phyloP scores from a whole-genome alignment of 2,113 vertebrate species.

The Elgaria multicarinata region DNA sequence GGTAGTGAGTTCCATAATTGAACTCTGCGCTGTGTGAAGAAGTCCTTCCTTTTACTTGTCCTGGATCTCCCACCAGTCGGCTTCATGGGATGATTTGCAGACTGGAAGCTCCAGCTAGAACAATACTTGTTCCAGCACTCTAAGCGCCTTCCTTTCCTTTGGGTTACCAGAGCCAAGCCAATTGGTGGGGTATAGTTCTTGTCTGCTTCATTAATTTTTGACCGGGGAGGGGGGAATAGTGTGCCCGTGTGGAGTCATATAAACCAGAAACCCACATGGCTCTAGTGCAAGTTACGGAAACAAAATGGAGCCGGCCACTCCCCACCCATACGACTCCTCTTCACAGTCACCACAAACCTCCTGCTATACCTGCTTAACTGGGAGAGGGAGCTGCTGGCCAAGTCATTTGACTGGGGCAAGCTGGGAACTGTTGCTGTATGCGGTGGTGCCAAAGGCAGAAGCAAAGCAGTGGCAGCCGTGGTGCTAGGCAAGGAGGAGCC shows the following conservation, averaged over 20 bases:
- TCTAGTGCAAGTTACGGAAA: background rate
- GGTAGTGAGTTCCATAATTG: no score
- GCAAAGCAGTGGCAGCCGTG: conserved; percentile 77
- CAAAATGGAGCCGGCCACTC: background rate
- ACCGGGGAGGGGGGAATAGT: background rate
- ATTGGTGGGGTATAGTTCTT: no score
- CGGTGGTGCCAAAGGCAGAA: conserved; percentile 81
- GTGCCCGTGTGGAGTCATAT: background rate
- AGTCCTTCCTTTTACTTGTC: no score
- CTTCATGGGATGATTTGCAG: no score
- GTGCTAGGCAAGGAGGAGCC: conserved; percentile 81
- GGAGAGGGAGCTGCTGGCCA: conserved; percentile 83
- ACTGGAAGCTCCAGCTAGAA: background rate
- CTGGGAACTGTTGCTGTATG: conserved; percentile 81
- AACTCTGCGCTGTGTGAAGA: no score
- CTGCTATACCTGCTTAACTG: conserved; percentile 88
- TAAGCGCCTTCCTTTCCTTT: background rate
- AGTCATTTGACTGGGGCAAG: conserved; percentile 82
- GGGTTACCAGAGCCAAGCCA: no score
- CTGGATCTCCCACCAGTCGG: no score
- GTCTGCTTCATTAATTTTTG: background rate
- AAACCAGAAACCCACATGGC: background rate
- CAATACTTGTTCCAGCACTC: background rate
- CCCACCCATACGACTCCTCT: fast-evolving
- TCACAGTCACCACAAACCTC: background rate